Percentiles rank a stretch among this genome's conserved stretches.
These are phyloP conservation scores for Amphiprion ocellaris DNA, from an alignment of 2,113 vertebrate species.

Conservation along the genomic window DNA sequence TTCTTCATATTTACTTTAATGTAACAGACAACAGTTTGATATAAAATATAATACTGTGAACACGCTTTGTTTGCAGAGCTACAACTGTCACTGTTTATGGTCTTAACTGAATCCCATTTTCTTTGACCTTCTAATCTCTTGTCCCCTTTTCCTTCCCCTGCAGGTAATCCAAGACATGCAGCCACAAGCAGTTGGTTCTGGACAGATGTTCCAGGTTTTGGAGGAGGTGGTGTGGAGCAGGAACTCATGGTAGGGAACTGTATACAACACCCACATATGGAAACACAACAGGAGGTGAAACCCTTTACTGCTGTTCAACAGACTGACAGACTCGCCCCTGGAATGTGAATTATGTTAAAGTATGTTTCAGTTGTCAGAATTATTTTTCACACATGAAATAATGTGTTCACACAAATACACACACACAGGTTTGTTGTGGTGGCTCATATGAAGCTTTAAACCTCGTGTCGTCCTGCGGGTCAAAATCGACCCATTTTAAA, in stretches of 20 bases:
- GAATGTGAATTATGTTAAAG: no score
- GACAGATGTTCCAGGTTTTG: constrained; percentile 82
- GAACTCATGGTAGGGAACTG: constrained; percentile 77
- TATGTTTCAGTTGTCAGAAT: no score
- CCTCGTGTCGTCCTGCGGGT: no score
- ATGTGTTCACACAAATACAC: no score
- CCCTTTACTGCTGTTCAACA: neutral
- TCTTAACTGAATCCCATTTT: constrained; percentile 4
- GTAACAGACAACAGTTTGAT: constrained; percentile 34
- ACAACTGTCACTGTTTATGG: constrained; percentile 16
- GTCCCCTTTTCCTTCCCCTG: neutral
- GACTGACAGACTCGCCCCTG: no score
- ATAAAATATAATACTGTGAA: constrained; percentile 39
- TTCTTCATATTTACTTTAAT: constrained; percentile 43
- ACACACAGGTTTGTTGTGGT: no score
- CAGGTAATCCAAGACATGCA: constrained; percentile 81
- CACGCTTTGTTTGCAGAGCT: constrained; percentile 27
- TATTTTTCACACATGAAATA: no score
- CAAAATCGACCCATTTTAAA: no score
- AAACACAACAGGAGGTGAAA: constrained; percentile 56
- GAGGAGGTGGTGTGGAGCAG: constrained; percentile 83
- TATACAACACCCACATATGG: constrained; percentile 24
- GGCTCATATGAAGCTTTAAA: no score
- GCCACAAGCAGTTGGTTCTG: constrained; percentile 75
- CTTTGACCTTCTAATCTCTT: constrained; percentile 24